Base-by-base conservation (phyloP, 2,113 vertebrate species). In the Antechinus flavipes region DNA sequence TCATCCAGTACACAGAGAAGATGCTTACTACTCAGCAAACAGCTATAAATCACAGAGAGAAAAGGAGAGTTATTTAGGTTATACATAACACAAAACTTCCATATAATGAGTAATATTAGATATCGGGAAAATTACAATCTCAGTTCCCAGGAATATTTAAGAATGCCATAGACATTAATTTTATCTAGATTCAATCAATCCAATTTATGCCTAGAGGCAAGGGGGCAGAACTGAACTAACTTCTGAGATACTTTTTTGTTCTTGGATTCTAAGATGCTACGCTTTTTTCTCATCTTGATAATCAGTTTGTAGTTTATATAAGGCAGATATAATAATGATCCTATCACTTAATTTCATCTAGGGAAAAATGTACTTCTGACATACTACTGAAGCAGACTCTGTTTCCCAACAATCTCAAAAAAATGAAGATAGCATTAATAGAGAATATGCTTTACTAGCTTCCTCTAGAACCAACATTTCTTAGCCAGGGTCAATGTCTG, bases 391-490 rank as follows among this genome's bases (percentile, higher is more conserved):
- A 93, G 35, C 94, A 61, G 27, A 30, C 35, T 94, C 68, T 94
- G 91, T 94, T 97, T 92, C 56, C 56, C 92, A 89, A 96, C 4
- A 92, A 94, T 95, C 93, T 93, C 5, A 25, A 95, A 96, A 94
- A 55, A 56, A n/a, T 24, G 49, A 68, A 0, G 16, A 14, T 52
- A 96, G 96, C 55, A 84, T 42, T 42, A 84, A 42, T 23, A 84
- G 35, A 84, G 35, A 84, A 42, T 42, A 42, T 16, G 30, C 42
- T 84, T 94, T 68, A 91, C 54, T 89, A 93, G 96, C 94, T 97
- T 95, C 92, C 94, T 96, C 96, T 89, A 46, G 93, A 94, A 96
- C 84, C 56, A 91, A 14, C 47, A 92, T 92, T 95, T 97, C 95
- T 97, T 95, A 58, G 46, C 93, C 95, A 90, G 56, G 89, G 54